Evolutionary conservation across 2,113 vertebrate genomes (phyloP).

Genomic region (Lagopus muta): DNA sequence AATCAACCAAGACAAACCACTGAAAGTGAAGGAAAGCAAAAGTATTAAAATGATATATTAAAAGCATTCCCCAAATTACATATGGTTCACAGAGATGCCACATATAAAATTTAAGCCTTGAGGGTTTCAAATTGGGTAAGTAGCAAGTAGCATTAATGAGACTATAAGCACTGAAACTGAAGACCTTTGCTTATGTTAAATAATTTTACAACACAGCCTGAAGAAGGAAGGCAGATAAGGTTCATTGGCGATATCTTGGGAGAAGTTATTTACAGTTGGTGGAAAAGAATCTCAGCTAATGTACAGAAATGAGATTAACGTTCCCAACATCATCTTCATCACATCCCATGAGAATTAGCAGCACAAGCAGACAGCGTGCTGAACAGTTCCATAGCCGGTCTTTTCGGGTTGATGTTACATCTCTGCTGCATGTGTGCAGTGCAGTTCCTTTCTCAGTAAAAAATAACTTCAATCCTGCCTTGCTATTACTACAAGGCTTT

Average conservation of each 20-base stretch:
- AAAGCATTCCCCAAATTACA: conserved; percentile 28
- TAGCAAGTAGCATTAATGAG: neutral
- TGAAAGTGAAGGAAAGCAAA: conserved; percentile 16
- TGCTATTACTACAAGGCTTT: neutral
- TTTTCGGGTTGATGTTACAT: neutral
- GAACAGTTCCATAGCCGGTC: fast-evolving
- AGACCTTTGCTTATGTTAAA: fast-evolving
- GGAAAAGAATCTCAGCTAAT: fast-evolving
- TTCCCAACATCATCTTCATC: neutral
- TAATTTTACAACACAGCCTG: neutral
- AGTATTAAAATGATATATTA: conserved; percentile 28
- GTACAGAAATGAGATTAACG: fast-evolving
- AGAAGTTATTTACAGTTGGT: fast-evolving
- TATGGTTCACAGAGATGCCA: conserved; percentile 29
- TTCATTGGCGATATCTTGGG: fast-evolving
- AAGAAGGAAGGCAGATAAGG: neutral
- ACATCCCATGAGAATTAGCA: fast-evolving
- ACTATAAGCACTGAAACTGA: neutral
- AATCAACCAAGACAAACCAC: conserved; percentile 26
- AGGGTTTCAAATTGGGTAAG: neutral
- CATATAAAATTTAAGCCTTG: conserved; percentile 19
- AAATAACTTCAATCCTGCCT: neutral
- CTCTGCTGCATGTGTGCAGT: neutral
- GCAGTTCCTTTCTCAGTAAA: neutral
- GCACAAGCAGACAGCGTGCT: fast-evolving